A percentile compares a stretch with the other conserved stretches of the same genome.
These are phyloP conservation scores for Gouania willdenowi DNA, from an alignment of 2,797 vertebrate species.

Conservation along the genomic window DNA sequence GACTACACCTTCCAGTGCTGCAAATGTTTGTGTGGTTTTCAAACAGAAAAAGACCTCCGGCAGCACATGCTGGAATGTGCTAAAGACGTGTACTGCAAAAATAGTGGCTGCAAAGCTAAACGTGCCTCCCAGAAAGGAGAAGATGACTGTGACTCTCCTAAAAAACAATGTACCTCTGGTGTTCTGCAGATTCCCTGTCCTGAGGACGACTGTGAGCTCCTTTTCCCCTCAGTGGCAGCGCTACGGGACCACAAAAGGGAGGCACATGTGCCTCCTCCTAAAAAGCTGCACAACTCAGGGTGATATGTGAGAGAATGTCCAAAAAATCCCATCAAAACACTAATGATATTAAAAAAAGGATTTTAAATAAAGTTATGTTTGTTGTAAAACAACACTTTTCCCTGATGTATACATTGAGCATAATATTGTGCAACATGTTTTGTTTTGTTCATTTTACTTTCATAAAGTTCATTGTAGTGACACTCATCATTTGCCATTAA, in stretches of 20 bases:
- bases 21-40: constrained; percentile 67
- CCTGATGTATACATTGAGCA: too few relatives aligned
- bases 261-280: constrained; percentile 28
- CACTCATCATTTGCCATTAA: too few relatives aligned
- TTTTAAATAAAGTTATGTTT: too few relatives aligned
- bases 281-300: constrained; percentile 45
- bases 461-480: too few relatives aligned
- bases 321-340: constrained; percentile 57
- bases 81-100: constrained; percentile 52
- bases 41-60: constrained; percentile 67
- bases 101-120: constrained; percentile 41
- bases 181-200: constrained; percentile 70
- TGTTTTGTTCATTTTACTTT: too few relatives aligned
- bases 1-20: constrained; percentile 67
- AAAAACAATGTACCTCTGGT: constrained; percentile 10
- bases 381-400: too few relatives aligned
- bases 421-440: too few relatives aligned
- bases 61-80: constrained; percentile 71
- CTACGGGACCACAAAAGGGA: constrained; percentile 70
- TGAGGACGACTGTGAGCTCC: constrained; percentile 60
- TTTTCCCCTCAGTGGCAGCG: constrained; percentile 60
- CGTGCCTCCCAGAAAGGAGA: constrained; percentile 47
- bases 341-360: not conserved
- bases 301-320: constrained; percentile 59
- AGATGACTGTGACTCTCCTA: constrained; percentile 10